These are phyloP conservation scores for Oxyruncus cristatus DNA, from an alignment of 2,113 vertebrate genomes.

Conservation along the genomic window DNA sequence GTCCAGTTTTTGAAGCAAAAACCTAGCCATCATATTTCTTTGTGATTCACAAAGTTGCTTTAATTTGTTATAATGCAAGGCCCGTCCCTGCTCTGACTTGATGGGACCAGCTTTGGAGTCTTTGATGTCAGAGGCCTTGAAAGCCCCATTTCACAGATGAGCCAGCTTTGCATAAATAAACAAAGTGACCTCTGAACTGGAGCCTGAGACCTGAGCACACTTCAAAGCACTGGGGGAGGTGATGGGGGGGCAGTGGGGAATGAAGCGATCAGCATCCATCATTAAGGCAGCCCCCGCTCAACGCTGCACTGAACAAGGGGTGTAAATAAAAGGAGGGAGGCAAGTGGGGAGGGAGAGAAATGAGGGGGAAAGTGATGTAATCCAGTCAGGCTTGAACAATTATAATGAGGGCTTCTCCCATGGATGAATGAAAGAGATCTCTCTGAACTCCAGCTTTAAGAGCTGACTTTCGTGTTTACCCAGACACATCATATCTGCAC, in stretches of 20 bases:
- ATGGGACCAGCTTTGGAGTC: conserved; percentile 57
- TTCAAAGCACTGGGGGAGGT: conserved; percentile 65
- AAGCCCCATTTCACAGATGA: conserved; percentile 75
- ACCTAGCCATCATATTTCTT: neutral
- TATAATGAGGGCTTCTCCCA: conserved; percentile 45
- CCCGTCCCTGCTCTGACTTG: conserved; percentile 53
- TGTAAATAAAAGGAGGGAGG: conserved; percentile 38
- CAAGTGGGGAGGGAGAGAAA: conserved; percentile 31
- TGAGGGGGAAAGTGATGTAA: conserved; percentile 70
- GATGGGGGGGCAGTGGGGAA: neutral
- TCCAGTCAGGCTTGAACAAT: conserved; percentile 64
- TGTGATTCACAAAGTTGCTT: conserved; percentile 37
- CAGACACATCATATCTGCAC: neutral
- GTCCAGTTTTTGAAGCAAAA: neutral
- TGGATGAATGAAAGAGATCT: conserved; percentile 35
- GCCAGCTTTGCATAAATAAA: conserved; percentile 79
- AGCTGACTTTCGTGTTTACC: neutral
- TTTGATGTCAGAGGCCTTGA: conserved; percentile 73
- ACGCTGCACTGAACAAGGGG: conserved; percentile 28
- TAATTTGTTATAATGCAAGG: conserved; percentile 59
- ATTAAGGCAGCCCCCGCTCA: conserved; percentile 53
- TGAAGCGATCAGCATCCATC: conserved; percentile 70
- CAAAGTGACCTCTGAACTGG: conserved; percentile 74
- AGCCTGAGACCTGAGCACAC: conserved; percentile 72
- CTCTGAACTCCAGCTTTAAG: neutral